Conservation (phyloP, 2,113 vertebrate genomes). For the Butorides virescens region DNA sequence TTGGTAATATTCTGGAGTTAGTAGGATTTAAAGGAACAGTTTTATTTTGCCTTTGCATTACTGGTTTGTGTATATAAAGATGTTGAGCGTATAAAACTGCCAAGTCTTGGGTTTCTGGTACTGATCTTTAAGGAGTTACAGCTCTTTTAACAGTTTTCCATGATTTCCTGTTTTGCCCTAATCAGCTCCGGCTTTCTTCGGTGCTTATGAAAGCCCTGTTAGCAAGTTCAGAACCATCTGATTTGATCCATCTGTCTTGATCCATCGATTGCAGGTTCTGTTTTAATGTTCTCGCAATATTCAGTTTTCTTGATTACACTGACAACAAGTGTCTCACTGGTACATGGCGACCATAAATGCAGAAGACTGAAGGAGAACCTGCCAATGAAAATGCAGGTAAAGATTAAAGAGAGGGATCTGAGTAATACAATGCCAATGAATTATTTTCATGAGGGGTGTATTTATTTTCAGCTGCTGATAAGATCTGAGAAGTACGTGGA, state of each 20-base stretch:
- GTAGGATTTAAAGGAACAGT: background rate
- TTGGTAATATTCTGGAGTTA: background rate
- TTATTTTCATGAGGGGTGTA: background rate
- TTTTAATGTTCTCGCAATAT: background rate
- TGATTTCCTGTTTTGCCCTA: background rate
- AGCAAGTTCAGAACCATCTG: background rate
- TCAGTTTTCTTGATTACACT: background rate
- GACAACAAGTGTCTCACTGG: background rate
- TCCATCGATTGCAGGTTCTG: background rate
- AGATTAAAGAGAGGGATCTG: background rate
- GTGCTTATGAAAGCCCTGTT: background rate
- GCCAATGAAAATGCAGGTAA: background rate
- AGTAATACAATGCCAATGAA: background rate
- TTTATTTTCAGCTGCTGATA: constrained; percentile 18
- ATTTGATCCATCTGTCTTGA: background rate
- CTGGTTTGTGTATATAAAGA: background rate
- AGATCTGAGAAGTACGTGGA: background rate
- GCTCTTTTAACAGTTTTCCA: background rate
- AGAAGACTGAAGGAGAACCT: background rate
- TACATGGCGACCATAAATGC: background rate
- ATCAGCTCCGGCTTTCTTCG: background rate
- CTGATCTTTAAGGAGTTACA: background rate
- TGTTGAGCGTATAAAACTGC: background rate
- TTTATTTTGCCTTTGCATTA: background rate
- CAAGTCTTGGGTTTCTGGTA: background rate